Percentiles rank a stretch among this genome's conserved stretches.
phyloP scores from a whole-genome alignment of 2,797 vertebrate species.

The Pangasius sanitwongsei region DNA sequence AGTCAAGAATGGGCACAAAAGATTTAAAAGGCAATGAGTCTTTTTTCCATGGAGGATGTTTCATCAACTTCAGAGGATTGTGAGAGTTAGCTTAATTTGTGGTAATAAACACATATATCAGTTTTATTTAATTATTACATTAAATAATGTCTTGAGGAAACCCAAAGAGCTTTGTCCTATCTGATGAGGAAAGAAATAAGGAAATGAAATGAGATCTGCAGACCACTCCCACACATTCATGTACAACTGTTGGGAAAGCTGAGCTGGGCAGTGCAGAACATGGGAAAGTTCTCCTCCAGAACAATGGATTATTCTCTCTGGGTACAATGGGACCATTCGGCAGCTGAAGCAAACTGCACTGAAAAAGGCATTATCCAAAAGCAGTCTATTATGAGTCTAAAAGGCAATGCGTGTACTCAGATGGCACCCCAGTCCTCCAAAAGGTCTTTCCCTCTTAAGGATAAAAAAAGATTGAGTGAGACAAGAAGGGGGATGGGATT shows the following conservation, averaged over 20 bases:
- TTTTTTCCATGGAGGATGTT: constrained; percentile 7
- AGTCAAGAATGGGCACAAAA: constrained; percentile 82
- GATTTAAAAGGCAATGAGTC: constrained; percentile 74
- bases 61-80: constrained; percentile 63
- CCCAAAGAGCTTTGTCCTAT: constrained; percentile 67
- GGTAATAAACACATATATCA: constrained; percentile 77
- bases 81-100: constrained; percentile 73
- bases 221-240: constrained; percentile 49
- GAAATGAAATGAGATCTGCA: constrained; percentile 49
- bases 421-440: constrained; percentile 67
- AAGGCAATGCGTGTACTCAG: constrained; percentile 79
- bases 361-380: constrained; percentile 80
- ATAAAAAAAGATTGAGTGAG: constrained; percentile 63
- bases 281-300: constrained; percentile 56
- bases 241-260: constrained; percentile 57
- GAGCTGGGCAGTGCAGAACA: constrained; percentile 57
- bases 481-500: constrained; percentile 63
- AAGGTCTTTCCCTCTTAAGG: constrained; percentile 43
- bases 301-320: constrained; percentile 65
- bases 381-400: constrained; percentile 73
- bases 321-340: constrained; percentile 75
- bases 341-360: constrained; percentile 76
- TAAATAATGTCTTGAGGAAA: constrained; percentile 69
- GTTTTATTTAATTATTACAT: constrained; percentile 59
- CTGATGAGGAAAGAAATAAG: constrained; percentile 56